Percentiles rank a stretch among this genome's conserved stretches.
Evolutionary conservation across 2,888 invertebrate species (phyloP).

Genomic region (Deroplatys truncata): DNA sequence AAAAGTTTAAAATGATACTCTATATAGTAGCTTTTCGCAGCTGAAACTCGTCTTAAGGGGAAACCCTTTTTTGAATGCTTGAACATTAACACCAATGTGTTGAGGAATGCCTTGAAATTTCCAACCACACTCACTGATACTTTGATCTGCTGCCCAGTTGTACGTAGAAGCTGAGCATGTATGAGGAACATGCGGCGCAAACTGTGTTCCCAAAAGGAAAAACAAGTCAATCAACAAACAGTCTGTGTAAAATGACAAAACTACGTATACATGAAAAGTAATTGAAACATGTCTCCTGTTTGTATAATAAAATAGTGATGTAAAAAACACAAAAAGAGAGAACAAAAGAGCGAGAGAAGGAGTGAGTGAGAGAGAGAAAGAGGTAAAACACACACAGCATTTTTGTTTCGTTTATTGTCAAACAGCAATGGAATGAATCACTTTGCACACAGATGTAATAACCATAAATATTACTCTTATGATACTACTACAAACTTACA

Average conservation of each 20-base stretch:
- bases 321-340: background rate
- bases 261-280: background rate
- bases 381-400: background rate
- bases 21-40: background rate
- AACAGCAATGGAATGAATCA: background rate
- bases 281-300: background rate
- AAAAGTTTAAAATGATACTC: too few relatives aligned
- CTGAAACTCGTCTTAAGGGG: background rate
- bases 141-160: background rate
- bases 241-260: background rate
- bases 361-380: background rate
- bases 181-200: background rate
- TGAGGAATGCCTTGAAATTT: background rate
- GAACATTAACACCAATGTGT: background rate
- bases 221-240: background rate
- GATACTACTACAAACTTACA: background rate
- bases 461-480: background rate
- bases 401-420: background rate
- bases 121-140: background rate
- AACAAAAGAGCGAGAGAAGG: background rate
- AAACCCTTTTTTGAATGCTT: background rate
- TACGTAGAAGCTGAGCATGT: background rate
- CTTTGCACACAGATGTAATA: background rate
- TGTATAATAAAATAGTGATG: background rate
- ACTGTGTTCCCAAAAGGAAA: background rate